Base-by-base conservation (phyloP, 2,797 vertebrate species). In the Pangasius macronema region DNA sequence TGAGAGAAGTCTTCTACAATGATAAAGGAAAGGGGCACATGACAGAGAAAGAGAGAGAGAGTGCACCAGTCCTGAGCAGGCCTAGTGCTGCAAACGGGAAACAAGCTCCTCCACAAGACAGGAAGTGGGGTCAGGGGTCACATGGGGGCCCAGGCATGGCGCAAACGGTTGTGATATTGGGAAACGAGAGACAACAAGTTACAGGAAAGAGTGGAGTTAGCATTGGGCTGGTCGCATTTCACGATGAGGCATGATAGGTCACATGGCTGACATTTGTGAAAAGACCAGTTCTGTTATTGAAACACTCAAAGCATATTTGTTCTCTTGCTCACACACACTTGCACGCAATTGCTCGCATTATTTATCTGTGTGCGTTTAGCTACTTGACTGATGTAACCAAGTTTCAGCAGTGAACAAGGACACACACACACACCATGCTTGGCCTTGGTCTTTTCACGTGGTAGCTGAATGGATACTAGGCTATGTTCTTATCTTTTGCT, bases 71-170 rank as follows among this genome's bases (percentile, higher is more conserved):
- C 59, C 42, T 10, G 49, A 39, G 36, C 27, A 24, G 77, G 83
- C 89, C 82, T 89, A 87, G 57, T 87, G 87, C 72, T 85, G 89
- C 90, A 92, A 94, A 94, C 92, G 94, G 92, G 93, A 95, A 93
- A 91, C 85, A 16, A 88, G 91, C 79, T 30, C 55, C 76, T 89
- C 63, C 90, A 87, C 72, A 80, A 88, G 85, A 90, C 91, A 92
- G 93, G 93, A 94, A 91, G 90, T 91, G 85, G 90, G 92, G 91
- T 82, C 85, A 89, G 80, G 76, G 92, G 90, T 92, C 86, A 89
- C 88, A 85, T 70, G 70, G 84, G 49, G n/a, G 11, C 27, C 55
- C 39, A 85, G 76, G 57, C 86, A 88, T 59, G 85, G 87, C 11
- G 24, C 46, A 76, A 1, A n/a, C 27, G 27, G 8, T 82, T 91